Evolutionary conservation across 2,888 invertebrate species (phyloP).

Genomic region (Chydorus sphaericus): DNA sequence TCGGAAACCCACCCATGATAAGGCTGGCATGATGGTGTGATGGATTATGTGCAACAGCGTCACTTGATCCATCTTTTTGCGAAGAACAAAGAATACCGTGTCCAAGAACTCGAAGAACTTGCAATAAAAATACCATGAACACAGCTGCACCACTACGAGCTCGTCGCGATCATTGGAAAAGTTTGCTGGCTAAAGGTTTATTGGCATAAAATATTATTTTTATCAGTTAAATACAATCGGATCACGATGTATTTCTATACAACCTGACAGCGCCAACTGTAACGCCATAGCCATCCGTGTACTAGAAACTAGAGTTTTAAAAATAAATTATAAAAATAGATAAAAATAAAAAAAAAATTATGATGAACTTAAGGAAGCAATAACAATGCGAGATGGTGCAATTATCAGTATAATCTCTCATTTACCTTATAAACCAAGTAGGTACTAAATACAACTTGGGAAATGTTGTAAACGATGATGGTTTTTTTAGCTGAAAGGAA

Average conservation of each 20-base stretch:
- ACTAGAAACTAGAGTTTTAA: background rate
- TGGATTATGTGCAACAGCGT: slow-evolving; percentile 35
- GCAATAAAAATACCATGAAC: slow-evolving; percentile 82
- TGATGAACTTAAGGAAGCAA: too few relatives aligned
- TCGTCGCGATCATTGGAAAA: slow-evolving; percentile 49
- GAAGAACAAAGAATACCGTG: slow-evolving; percentile 44
- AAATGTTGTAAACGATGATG: slow-evolving; percentile 72
- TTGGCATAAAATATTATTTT: too few relatives aligned
- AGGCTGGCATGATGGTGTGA: slow-evolving; percentile 35
- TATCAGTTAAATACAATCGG: too few relatives aligned
- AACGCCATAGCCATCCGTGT: slow-evolving; percentile 59
- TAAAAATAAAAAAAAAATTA: too few relatives aligned
- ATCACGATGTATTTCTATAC: too few relatives aligned
- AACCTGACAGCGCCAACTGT: slow-evolving; percentile 56
- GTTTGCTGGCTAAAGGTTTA: slow-evolving; percentile 56
- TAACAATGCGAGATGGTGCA: too few relatives aligned
- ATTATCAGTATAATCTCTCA: too few relatives aligned
- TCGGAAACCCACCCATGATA: slow-evolving; percentile 35
- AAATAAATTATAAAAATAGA: too few relatives aligned
- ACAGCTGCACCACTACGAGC: slow-evolving; percentile 61
- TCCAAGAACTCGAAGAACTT: slow-evolving; percentile 77
- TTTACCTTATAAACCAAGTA: slow-evolving; percentile 91
- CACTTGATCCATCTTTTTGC: slow-evolving; percentile 33
- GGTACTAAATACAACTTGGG: slow-evolving; percentile 75
- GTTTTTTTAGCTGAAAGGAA: slow-evolving; percentile 65